phyloP scores from a whole-genome alignment of 2,888 invertebrate genomes.

The Euclidia mi region DNA sequence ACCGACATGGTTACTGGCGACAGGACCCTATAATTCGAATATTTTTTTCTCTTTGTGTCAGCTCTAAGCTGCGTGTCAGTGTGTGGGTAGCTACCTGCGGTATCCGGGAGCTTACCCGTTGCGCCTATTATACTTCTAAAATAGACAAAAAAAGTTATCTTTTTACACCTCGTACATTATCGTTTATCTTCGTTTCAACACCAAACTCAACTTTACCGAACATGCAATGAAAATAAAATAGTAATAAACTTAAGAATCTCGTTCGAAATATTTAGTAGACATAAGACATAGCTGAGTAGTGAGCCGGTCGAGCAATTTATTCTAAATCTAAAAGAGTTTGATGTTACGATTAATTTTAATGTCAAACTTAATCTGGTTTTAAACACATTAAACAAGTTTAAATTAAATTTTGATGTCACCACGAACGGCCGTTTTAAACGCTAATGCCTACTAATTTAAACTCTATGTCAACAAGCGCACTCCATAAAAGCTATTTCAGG shows the following conservation, averaged over 20 bases:
- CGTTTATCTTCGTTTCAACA: conserved; percentile 54
- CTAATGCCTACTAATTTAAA: conserved; percentile 29
- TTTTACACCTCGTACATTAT: conserved; percentile 76
- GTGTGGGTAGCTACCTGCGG: conserved; percentile 86
- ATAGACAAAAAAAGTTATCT: conserved; percentile 75
- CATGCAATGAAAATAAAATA: conserved; percentile 46
- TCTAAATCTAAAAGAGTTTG: conserved; percentile 50
- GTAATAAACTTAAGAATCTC: conserved; percentile 16
- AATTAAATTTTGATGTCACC: no score
- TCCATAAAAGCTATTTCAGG: conserved; percentile 8
- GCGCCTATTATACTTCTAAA: conserved; percentile 75
- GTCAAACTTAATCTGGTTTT: conserved; percentile 68
- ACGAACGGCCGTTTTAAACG: no score
- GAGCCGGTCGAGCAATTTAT: conserved; percentile 20
- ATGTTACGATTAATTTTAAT: conserved; percentile 74
- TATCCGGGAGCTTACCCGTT: conserved; percentile 80
- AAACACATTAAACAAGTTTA: conserved; percentile 34
- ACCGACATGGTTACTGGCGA: conserved; percentile 20
- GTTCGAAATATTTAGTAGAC: neutral
- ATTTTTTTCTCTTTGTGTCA: conserved; percentile 64
- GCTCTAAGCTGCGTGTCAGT: conserved; percentile 66
- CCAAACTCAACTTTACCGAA: conserved; percentile 48
- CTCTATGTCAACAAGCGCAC: neutral
- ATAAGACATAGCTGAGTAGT: conserved; percentile 1
- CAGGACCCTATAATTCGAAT: conserved; percentile 51